phyloP scores from a whole-genome alignment of 2,888 invertebrate genomes.

The Himalopsyche japonica region DNA sequence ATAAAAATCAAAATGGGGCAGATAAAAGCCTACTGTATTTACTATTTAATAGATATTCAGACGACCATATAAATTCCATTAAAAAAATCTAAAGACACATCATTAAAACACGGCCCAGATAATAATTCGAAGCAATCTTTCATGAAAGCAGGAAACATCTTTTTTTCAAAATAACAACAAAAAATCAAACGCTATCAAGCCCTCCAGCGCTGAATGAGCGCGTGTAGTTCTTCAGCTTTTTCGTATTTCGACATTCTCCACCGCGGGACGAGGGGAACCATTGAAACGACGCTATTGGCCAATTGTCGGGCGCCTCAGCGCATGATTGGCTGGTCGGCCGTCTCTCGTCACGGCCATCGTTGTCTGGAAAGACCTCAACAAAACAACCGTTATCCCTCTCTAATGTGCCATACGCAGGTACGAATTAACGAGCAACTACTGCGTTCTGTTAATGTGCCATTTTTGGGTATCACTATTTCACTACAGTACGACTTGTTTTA shows the following conservation, averaged over 20 bases:
- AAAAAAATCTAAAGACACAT: not conserved
- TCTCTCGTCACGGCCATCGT: slow-evolving; percentile 61
- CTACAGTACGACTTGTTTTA: not conserved
- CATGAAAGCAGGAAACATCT: not conserved
- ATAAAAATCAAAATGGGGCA: not conserved
- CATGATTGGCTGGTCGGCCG: slow-evolving; percentile 49
- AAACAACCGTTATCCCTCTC: slow-evolving; percentile 64
- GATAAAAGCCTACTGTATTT: not conserved
- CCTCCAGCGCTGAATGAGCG: not conserved
- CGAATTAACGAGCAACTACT: slow-evolving; percentile 57
- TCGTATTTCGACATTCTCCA: not conserved
- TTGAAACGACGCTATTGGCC: slow-evolving; percentile 20
- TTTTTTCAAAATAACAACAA: not conserved
- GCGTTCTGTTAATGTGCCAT: slow-evolving; percentile 32
- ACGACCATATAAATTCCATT: not conserved
- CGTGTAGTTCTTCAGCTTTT: not conserved
- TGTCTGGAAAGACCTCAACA: slow-evolving; percentile 58
- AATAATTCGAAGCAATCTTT: not conserved
- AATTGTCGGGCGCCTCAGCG: slow-evolving; percentile 2
- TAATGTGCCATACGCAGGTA: slow-evolving; percentile 61
- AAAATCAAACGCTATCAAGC: not conserved
- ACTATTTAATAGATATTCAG: not conserved
- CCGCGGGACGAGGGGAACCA: slow-evolving; percentile 11
- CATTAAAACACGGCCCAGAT: not conserved
- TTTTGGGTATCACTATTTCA: slow-evolving; percentile 16